Evolutionary conservation across 1,140 invertebrate genomes (phyloP), one percentile per base, ranked within the genome.

Genomic region (Batillaria attramentaria): DNA sequence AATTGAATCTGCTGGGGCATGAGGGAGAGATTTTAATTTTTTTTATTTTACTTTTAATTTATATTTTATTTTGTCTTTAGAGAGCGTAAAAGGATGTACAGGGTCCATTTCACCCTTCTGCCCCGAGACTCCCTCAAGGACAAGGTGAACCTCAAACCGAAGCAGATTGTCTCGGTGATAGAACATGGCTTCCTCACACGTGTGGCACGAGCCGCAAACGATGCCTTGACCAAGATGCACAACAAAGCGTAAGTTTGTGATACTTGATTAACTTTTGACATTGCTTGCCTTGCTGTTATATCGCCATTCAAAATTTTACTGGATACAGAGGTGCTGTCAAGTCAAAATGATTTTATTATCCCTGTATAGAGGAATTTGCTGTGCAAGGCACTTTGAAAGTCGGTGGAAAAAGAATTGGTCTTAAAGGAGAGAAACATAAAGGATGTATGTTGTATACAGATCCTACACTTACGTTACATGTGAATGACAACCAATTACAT

Each of bases 211-310:
- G 73, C 73, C 37, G 54, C 54, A 33, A 20, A 62, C 39, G 42
- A 28, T 31, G 50, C 33, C 62, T 54, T 78, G 10, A 72, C 69
- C 33, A 81, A 78, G 72, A 69, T 72, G 35, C n/a, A n/a, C n/a
- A 77, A 43, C 20, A 54, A 4, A 28, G 62, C 42, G n/a, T n/a
- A 41, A 69, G 24, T 42, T 31, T 33, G 69, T 24, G 33, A 42
- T n/a, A n/a, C n/a, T n/a, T n/a, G n/a, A n/a, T n/a, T n/a, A n/a
- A n/a, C n/a, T n/a, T n/a, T n/a, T n/a, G n/a, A n/a, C n/a, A n/a
- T n/a, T n/a, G n/a, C n/a, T n/a, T n/a, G n/a, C n/a, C n/a, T n/a
- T n/a, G n/a, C n/a, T n/a, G n/a, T n/a, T n/a, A n/a, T n/a, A n/a
- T n/a, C n/a, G n/a, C n/a, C n/a, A n/a, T n/a, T n/a, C n/a, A n/a